Percentiles rank a stretch among this genome's conserved stretches.
Evolutionary conservation across 2,113 vertebrate genomes (phyloP).

Genomic region (Petrocephalus microphthalmus): DNA sequence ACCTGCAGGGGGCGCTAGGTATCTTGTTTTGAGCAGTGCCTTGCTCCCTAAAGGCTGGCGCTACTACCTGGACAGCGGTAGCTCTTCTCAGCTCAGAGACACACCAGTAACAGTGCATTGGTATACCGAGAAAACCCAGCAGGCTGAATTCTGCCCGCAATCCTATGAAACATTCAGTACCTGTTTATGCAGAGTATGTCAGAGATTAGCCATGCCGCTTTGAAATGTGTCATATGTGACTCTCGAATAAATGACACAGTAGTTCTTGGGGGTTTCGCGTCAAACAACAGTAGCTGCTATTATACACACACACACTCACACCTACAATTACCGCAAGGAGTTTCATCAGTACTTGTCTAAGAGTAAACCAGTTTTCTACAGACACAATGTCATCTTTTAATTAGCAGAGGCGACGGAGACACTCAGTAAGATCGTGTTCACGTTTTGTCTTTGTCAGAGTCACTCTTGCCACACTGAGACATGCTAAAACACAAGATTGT

Average conservation of each 20-base stretch:
- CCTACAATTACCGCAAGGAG: neutral
- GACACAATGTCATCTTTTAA: neutral
- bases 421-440: no score
- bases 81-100: neutral
- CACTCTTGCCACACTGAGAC: neutral
- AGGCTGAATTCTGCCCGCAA: neutral
- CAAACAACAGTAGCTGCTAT: neutral
- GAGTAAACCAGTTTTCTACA: neutral
- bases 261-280: slow-evolving; percentile 6
- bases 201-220: neutral
- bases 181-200: neutral
- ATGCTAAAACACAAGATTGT: neutral
- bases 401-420: no score
- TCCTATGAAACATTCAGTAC: neutral
- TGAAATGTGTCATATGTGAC: neutral
- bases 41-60: neutral
- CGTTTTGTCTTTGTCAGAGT: no score
- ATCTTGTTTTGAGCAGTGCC: neutral
- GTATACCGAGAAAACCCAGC: neutral
- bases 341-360: neutral
- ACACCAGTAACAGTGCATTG: neutral
- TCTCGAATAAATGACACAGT: neutral
- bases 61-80: neutral
- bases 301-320: neutral
- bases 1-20: neutral